phyloP scores from a whole-genome alignment of 2,888 invertebrate species.

The Hyposoter didymator region DNA sequence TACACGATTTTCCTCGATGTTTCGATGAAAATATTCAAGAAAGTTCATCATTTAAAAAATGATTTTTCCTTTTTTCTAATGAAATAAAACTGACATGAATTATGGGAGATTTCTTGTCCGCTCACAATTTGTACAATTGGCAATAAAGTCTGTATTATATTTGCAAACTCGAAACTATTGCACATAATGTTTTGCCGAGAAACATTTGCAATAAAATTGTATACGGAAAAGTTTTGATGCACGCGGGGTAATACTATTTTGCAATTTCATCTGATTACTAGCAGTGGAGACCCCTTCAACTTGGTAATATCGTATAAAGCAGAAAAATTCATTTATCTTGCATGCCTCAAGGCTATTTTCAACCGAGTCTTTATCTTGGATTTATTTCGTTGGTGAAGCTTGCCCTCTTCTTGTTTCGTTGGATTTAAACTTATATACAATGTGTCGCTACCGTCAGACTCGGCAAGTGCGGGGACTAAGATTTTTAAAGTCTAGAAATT shows the following conservation, averaged over 20 bases:
- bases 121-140: slow-evolving; percentile 16
- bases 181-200: background rate
- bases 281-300: slow-evolving; percentile 3
- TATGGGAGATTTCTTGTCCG: background rate
- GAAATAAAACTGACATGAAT: slow-evolving; percentile 5
- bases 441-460: background rate
- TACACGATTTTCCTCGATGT: background rate
- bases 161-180: background rate
- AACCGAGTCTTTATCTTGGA: slow-evolving; percentile 34
- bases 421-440: slow-evolving; percentile 9
- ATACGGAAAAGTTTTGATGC: slow-evolving; percentile 32
- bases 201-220: slow-evolving; percentile 12
- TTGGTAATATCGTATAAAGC: slow-evolving; percentile 21
- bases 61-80: background rate
- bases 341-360: slow-evolving; percentile 30
- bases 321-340: slow-evolving; percentile 45
- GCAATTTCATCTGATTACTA: slow-evolving; percentile 39
- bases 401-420: background rate
- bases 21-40: background rate
- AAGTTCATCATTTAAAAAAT: background rate
- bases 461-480: background rate
- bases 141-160: slow-evolving; percentile 28
- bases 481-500: background rate
- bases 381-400: slow-evolving; percentile 36
- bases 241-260: slow-evolving; percentile 36